phyloP scores from a whole-genome alignment of 1,140 invertebrate species.

The Pogonomyrmex californicus region DNA sequence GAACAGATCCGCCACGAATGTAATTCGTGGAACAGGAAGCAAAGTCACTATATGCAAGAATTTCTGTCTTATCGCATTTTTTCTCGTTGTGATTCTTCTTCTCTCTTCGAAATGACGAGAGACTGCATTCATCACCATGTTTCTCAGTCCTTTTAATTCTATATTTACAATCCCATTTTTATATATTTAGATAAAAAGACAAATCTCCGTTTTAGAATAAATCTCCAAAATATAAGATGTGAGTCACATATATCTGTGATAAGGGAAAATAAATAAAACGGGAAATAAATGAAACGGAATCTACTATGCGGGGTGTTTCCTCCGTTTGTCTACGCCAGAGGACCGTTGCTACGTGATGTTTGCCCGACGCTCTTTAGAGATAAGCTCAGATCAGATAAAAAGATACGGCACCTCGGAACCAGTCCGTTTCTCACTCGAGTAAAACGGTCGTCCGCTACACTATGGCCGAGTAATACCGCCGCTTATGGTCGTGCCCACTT shows the following conservation, averaged over 20 bases:
- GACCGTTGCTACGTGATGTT: slow-evolving; percentile 15
- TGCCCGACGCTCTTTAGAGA: slow-evolving; percentile 21
- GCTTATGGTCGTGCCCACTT: slow-evolving; percentile 28
- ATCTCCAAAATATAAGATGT: neutral
- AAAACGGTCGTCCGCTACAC: slow-evolving; percentile 33
- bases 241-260: neutral
- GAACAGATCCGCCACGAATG: slow-evolving; percentile 1
- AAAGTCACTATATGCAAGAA: neutral
- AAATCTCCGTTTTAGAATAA: no score
- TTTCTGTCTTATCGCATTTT: slow-evolving; percentile 17
- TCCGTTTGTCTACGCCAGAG: neutral
- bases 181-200: neutral
- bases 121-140: no score
- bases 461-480: slow-evolving; percentile 1
- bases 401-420: slow-evolving; percentile 45
- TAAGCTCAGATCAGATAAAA: slow-evolving; percentile 44
- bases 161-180: no score
- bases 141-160: neutral
- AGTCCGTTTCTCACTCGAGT: slow-evolving; percentile 37
- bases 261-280: neutral
- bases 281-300: slow-evolving; percentile 12
- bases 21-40: slow-evolving; percentile 11
- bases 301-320: neutral
- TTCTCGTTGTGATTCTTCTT: neutral
- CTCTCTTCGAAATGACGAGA: neutral